phyloP scores from a whole-genome alignment of 2,113 vertebrate species.

The Muntiacus muntjak region DNA sequence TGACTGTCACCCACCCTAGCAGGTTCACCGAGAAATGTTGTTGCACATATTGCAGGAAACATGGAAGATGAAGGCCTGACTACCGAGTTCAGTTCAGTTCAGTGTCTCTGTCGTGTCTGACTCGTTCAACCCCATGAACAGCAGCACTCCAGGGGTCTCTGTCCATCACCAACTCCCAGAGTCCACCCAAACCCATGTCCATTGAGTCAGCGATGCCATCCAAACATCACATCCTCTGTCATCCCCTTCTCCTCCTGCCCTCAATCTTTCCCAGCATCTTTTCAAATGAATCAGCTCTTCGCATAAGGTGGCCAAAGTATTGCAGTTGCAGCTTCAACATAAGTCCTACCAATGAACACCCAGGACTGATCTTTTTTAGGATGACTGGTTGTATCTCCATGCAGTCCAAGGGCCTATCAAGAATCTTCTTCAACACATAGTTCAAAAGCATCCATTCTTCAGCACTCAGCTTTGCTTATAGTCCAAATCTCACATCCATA shows the following conservation, averaged over 20 bases:
- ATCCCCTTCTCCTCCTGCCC: not conserved
- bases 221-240: not conserved
- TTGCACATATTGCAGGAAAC: not conserved
- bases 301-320: not conserved
- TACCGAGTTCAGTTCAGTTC: not conserved
- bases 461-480: not conserved
- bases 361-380: not conserved
- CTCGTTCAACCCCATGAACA: not conserved
- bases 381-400: not conserved
- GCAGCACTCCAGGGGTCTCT: not conserved
- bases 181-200: not conserved
- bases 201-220: not conserved
- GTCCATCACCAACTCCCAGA: not conserved
- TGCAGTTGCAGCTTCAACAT: not conserved
- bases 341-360: not conserved
- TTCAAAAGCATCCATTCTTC: not conserved
- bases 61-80: not conserved
- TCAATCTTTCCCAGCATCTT: not conserved
- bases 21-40: not conserved
- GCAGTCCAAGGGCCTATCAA: not conserved
- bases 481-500: not conserved
- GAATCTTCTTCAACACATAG: not conserved
- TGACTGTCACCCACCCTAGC: not conserved
- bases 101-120: fast-evolving
- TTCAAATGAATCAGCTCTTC: not conserved